A percentile compares a stretch with the other conserved stretches of the same genome.
These are phyloP conservation scores for Cabera pusaria DNA, from an alignment of 2,888 invertebrate species.

Conservation along the genomic window DNA sequence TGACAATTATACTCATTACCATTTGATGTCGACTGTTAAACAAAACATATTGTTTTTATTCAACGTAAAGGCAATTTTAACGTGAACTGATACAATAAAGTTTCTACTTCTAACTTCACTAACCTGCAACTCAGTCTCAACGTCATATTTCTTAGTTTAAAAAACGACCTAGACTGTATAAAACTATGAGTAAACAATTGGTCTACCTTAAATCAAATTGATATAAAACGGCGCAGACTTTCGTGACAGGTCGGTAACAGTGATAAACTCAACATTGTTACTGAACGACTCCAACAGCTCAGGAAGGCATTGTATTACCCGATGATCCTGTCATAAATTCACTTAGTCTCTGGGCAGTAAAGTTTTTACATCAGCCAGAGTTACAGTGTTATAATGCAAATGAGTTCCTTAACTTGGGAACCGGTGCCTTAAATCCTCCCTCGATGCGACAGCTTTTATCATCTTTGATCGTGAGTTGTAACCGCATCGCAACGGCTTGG, in stretches of 20 bases:
- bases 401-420: slow-evolving; percentile 56
- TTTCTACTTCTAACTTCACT: too few relatives aligned
- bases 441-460: slow-evolving; percentile 43
- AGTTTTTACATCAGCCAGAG: slow-evolving; percentile 56
- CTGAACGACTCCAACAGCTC: neutral
- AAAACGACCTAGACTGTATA: too few relatives aligned
- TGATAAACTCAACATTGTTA: slow-evolving; percentile 8
- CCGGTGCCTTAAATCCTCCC: slow-evolving; percentile 46
- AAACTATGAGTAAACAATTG: too few relatives aligned
- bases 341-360: slow-evolving; percentile 53
- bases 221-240: too few relatives aligned
- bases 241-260: neutral
- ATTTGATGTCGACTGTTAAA: too few relatives aligned
- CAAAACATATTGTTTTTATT: too few relatives aligned
- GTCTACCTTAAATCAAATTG: too few relatives aligned
- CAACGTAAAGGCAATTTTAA: too few relatives aligned
- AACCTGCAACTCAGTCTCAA: too few relatives aligned
- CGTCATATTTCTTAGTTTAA: too few relatives aligned
- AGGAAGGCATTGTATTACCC: slow-evolving; percentile 10
- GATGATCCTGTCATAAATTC: slow-evolving; percentile 50
- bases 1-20: too few relatives aligned
- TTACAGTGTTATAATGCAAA: slow-evolving; percentile 66
- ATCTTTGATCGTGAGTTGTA: slow-evolving; percentile 21
- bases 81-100: too few relatives aligned
- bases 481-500: slow-evolving; percentile 5